phyloP scores from a whole-genome alignment of 2,888 invertebrate genomes.

The Thymelicus sylvestris region DNA sequence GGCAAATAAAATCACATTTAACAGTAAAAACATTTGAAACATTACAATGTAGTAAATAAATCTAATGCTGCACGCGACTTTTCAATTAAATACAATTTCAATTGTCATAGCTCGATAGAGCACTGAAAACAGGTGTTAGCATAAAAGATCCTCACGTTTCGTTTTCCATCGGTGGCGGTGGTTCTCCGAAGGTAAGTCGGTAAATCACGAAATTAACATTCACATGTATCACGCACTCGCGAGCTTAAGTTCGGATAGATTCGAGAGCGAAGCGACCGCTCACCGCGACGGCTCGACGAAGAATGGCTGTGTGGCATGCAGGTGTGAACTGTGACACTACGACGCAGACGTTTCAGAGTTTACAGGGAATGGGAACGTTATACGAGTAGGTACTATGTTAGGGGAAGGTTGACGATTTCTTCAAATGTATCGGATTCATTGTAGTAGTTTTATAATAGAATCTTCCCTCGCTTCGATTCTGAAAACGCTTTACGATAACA shows the following conservation, averaged over 20 bases:
- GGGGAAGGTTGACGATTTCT: not conserved
- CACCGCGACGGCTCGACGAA: conserved; percentile 57
- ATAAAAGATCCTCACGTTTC: conserved; percentile 62
- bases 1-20: conserved; percentile 16
- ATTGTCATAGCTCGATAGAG: conserved; percentile 38
- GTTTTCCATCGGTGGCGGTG: conserved; percentile 60
- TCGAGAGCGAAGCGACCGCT: conserved; percentile 52
- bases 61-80: conserved; percentile 26
- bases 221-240: conserved; percentile 67
- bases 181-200: conserved; percentile 57
- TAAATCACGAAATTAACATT: conserved; percentile 66
- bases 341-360: conserved; percentile 16
- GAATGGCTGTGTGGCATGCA: conserved; percentile 62
- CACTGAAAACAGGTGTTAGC: conserved; percentile 48
- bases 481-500: too few relatives aligned
- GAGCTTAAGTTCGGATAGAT: conserved; percentile 41
- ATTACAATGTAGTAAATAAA: conserved; percentile 26
- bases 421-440: not conserved
- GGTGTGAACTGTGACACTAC: conserved; percentile 36
- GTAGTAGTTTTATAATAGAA: not conserved
- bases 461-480: too few relatives aligned
- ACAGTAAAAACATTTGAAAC: conserved; percentile 27
- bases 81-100: conserved; percentile 32
- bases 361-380: conserved; percentile 13
- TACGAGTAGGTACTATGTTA: not conserved